phyloP scores from a whole-genome alignment of 2,113 vertebrate genomes.

The Catharus fuscescens region DNA sequence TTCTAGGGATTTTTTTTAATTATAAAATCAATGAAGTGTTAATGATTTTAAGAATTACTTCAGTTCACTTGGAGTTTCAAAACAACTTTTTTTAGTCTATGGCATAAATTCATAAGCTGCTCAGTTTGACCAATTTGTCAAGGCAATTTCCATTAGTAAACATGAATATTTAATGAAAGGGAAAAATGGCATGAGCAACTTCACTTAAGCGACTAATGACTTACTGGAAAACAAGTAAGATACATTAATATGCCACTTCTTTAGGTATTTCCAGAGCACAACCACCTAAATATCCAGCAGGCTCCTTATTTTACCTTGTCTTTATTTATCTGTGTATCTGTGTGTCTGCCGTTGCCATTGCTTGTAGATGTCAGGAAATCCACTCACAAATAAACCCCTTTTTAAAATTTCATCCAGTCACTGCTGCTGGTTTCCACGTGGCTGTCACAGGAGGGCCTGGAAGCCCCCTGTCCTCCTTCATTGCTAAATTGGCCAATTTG shows the following conservation, averaged over 20 bases:
- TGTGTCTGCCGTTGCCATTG: not conserved
- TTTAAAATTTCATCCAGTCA: not conserved
- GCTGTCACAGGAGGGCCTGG: not conserved
- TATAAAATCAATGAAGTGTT: slow-evolving; percentile 77
- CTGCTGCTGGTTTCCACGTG: not conserved
- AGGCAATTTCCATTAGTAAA: slow-evolving; percentile 80
- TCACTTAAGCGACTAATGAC: slow-evolving; percentile 72
- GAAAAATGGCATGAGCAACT: slow-evolving; percentile 72
- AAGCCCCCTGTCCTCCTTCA: not conserved
- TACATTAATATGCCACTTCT: slow-evolving; percentile 40
- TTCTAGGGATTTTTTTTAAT: slow-evolving; percentile 72
- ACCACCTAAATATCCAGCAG: not conserved
- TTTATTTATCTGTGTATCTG: not conserved
- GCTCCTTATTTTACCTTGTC: not conserved
- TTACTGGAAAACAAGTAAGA: slow-evolving; percentile 73
- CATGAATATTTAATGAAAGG: slow-evolving; percentile 81
- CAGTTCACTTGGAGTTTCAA: slow-evolving; percentile 60
- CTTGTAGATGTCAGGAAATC: not conserved
- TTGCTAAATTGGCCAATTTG: not conserved
- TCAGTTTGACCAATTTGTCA: slow-evolving; percentile 77
- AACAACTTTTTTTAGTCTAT: slow-evolving; percentile 63
- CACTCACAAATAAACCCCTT: not conserved
- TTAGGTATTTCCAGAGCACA: slow-evolving; percentile 33
- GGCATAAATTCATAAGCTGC: slow-evolving; percentile 71
- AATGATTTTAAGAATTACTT: slow-evolving; percentile 74